Evolutionary conservation across 2,797 vertebrate genomes (phyloP).

Genomic region (Oreochromis mossambicus): DNA sequence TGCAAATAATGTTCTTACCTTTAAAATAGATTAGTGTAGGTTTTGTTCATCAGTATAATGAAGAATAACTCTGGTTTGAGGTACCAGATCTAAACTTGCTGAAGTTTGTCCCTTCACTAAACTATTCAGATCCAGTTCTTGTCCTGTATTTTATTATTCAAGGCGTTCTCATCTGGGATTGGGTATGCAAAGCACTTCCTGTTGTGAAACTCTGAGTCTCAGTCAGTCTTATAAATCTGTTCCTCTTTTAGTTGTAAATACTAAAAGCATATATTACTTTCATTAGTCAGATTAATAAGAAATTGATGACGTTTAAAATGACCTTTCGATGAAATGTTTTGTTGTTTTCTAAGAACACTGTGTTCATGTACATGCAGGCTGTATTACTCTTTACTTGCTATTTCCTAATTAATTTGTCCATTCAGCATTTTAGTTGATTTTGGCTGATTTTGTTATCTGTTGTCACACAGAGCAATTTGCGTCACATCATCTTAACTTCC

Average conservation of each 20-base stretch:
- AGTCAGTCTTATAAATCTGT: not conserved
- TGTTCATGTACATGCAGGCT: not conserved
- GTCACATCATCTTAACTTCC: not conserved
- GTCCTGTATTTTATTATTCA: not conserved
- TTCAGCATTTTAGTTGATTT: not conserved
- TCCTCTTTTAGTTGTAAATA: not conserved
- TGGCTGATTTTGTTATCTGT: not conserved
- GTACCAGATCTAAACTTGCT: not conserved
- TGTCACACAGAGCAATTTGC: not conserved
- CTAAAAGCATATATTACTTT: not conserved
- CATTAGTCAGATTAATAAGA: not conserved
- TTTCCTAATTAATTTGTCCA: not conserved
- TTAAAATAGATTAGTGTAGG: not conserved
- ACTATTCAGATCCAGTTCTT: not conserved
- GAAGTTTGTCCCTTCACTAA: not conserved
- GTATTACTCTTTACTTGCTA: not conserved
- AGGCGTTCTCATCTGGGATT: not conserved
- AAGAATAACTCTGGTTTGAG: not conserved
- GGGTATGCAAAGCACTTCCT: not conserved
- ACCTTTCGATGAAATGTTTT: not conserved
- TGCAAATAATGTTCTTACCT: not conserved
- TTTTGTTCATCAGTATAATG: not conserved
- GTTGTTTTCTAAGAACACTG: not conserved
- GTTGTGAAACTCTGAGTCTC: not conserved
- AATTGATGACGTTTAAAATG: not conserved